phyloP scores from a whole-genome alignment of 2,797 vertebrate species.

The Phrynocephalus forsythii region DNA sequence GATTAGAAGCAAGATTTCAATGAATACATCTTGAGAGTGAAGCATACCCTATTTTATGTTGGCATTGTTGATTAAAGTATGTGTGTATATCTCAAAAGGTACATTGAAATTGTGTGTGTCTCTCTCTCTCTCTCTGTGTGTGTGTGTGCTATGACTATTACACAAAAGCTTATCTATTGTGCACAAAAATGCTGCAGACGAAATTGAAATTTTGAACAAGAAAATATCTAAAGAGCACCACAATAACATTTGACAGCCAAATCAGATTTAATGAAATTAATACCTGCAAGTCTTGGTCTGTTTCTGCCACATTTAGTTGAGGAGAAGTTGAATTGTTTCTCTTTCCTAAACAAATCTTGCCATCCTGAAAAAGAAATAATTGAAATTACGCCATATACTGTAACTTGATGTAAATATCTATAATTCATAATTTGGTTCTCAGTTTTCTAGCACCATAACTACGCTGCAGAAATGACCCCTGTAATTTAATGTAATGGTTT shows the following conservation, averaged over 20 bases:
- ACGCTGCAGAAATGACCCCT: not conserved
- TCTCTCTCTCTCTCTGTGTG: too few relatives aligned
- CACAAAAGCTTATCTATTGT: not conserved
- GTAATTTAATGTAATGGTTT: not conserved
- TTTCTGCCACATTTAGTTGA: conserved; percentile 51
- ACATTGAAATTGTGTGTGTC: too few relatives aligned
- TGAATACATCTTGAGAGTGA: not conserved
- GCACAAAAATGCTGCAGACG: not conserved
- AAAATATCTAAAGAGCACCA: not conserved
- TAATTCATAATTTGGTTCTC: not conserved
- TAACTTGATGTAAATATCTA: conserved; percentile 15
- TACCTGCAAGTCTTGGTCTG: conserved; percentile 73
- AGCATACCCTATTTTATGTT: not conserved
- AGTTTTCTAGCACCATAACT: not conserved
- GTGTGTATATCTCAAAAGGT: too few relatives aligned
- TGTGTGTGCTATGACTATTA: not conserved
- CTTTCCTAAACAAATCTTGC: conserved; percentile 69
- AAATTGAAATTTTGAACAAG: rapidly evolving
- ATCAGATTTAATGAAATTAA: not conserved
- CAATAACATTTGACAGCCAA: not conserved
- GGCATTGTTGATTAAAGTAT: not conserved
- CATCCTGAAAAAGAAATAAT: conserved; percentile 64
- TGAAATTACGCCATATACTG: not conserved
- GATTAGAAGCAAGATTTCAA: not conserved
- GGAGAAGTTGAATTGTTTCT: conserved; percentile 51